phyloP scores from a whole-genome alignment of 2,888 invertebrate genomes.

The Pammene aurita region DNA sequence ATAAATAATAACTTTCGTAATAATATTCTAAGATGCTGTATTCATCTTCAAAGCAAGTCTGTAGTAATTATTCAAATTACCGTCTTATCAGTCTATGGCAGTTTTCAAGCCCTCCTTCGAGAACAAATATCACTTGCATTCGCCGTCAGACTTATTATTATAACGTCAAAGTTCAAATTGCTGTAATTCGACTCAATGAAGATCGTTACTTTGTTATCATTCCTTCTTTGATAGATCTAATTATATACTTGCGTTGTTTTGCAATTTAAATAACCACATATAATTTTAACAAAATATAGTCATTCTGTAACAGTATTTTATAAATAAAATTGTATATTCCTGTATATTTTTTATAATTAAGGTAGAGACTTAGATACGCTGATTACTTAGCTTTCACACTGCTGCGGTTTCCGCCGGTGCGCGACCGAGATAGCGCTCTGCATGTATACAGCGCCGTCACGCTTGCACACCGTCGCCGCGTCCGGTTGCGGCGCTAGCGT shows the following conservation, averaged over 20 bases:
- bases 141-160: constrained; percentile 46
- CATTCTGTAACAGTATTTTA: neutral
- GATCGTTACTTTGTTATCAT: constrained; percentile 34
- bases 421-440: too few relatives aligned
- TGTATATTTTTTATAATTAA: too few relatives aligned
- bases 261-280: constrained; percentile 16
- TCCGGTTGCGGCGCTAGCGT: too few relatives aligned
- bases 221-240: constrained; percentile 36
- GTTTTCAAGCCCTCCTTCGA: constrained; percentile 65
- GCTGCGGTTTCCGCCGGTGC: too few relatives aligned
- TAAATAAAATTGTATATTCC: too few relatives aligned
- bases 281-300: constrained; percentile 9
- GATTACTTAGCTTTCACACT: too few relatives aligned
- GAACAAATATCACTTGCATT: constrained; percentile 41
- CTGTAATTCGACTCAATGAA: neutral
- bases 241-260: constrained; percentile 30
- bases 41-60: constrained; percentile 73
- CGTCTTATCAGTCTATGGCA: constrained; percentile 72
- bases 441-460: too few relatives aligned
- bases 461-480: too few relatives aligned
- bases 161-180: constrained; percentile 45
- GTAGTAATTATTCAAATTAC: constrained; percentile 78
- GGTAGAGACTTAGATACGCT: too few relatives aligned
- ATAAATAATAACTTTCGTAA: constrained; percentile 45
- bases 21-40: constrained; percentile 59